Conservation (phyloP, 1,140 invertebrate species). For the Habropoda laboriosa region DNA sequence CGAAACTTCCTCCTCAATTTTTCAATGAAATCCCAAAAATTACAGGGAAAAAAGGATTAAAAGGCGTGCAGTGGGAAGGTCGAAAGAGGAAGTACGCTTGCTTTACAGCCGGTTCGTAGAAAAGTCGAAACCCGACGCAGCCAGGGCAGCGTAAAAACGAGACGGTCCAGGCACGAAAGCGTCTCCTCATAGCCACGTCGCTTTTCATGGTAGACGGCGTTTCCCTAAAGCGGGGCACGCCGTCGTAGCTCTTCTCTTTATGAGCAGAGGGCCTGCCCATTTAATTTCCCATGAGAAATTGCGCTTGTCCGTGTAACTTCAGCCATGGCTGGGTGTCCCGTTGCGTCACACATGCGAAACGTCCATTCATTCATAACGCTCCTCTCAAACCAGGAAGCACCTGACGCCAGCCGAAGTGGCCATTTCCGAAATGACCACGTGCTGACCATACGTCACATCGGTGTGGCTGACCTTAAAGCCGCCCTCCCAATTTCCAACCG, state of each 20-base stretch:
- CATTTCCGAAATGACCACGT: conserved; percentile 76
- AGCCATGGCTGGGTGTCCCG: neutral
- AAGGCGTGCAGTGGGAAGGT: neutral
- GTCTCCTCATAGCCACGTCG: conserved; percentile 25
- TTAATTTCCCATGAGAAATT: conserved; percentile 79
- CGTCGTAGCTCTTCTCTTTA: conserved; percentile 54
- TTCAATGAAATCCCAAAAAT: neutral
- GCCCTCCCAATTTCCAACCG: conserved; percentile 18
- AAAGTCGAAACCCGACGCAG: conserved; percentile 22
- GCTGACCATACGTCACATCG: conserved; percentile 69
- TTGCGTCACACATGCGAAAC: conserved; percentile 57
- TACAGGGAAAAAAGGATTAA: neutral
- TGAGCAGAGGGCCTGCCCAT: conserved; percentile 59
- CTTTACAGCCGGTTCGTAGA: conserved; percentile 10
- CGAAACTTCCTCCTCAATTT: too few relatives aligned
- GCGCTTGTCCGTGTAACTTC: conserved; percentile 55
- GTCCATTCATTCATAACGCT: conserved; percentile 72
- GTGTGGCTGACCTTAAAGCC: conserved; percentile 57
- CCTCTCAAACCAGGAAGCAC: conserved; percentile 59
- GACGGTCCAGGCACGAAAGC: conserved; percentile 15
- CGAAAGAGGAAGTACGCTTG: neutral
- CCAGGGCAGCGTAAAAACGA: conserved; percentile 47
- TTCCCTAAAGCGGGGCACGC: conserved; percentile 49
- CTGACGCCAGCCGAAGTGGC: conserved; percentile 64
- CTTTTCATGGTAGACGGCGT: conserved; percentile 38